Percentiles rank a stretch among this genome's conserved stretches.
Evolutionary conservation across 2,888 invertebrate genomes (phyloP).

Genomic region (Dendrolimus houi): DNA sequence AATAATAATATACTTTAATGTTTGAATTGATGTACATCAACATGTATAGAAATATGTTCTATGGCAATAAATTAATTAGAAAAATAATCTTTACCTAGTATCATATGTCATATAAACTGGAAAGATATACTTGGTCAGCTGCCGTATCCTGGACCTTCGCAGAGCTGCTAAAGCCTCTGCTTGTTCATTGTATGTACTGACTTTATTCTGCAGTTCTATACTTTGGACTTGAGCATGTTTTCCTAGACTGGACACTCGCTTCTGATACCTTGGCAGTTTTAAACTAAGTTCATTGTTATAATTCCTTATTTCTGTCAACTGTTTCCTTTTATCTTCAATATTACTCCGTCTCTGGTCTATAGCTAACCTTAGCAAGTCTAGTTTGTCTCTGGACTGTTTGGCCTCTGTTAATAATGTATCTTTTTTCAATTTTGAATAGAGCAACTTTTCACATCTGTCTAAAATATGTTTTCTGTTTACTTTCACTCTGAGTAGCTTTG

Average conservation of each 20-base stretch:
- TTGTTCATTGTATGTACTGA: conserved; percentile 41
- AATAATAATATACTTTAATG: too few species aligned
- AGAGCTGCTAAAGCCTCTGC: conserved; percentile 45
- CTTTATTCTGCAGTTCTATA: conserved; percentile 45
- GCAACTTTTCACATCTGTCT: conserved; percentile 68
- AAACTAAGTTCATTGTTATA: conserved; percentile 49
- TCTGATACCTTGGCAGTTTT: conserved; percentile 61
- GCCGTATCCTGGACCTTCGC: conserved; percentile 54
- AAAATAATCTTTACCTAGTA: conserved; percentile 36
- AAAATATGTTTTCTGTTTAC: conserved; percentile 73
- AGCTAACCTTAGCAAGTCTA: conserved; percentile 56
- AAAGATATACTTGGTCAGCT: conserved; percentile 62
- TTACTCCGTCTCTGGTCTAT: conserved; percentile 56
- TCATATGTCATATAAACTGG: conserved; percentile 69
- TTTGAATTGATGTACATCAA: too few species aligned
- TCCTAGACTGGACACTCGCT: conserved; percentile 50
- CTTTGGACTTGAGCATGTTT: conserved; percentile 47
- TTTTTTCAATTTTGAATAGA: conserved; percentile 50
- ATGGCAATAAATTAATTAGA: background rate
- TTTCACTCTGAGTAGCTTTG: conserved; percentile 75
- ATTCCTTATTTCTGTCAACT: conserved; percentile 34
- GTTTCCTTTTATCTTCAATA: conserved; percentile 44
- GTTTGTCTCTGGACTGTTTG: conserved; percentile 56
- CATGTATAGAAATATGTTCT: too few species aligned
- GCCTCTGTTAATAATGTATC: conserved; percentile 55